Percentiles rank a stretch among this genome's conserved stretches.
phyloP scores from a whole-genome alignment of 2,113 vertebrate genomes.

The Vidua chalybeata region DNA sequence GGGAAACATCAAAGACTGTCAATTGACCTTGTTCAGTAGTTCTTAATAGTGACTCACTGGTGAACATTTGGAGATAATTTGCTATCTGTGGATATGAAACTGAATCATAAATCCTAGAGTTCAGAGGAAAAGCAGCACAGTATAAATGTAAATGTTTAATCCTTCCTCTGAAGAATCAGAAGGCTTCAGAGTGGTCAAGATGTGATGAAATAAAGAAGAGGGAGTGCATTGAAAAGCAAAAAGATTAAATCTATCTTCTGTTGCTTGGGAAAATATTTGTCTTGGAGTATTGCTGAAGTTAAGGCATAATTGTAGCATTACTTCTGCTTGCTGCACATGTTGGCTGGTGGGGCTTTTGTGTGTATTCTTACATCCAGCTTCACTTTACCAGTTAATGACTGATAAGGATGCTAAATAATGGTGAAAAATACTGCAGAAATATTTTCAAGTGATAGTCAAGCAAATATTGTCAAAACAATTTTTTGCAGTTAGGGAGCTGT shows the following conservation, averaged over 20 bases:
- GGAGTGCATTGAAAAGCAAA: constrained; percentile 5
- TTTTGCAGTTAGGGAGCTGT: background rate
- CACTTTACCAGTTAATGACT: background rate
- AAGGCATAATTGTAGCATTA: background rate
- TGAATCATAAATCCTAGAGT: constrained; percentile 72
- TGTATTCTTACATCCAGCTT: background rate
- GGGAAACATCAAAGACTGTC: constrained; percentile 60
- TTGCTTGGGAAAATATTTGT: background rate
- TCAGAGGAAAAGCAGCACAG: constrained; percentile 57
- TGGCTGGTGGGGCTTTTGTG: background rate
- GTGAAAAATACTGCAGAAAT: background rate
- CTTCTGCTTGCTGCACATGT: background rate
- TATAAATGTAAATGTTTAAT: constrained; percentile 66
- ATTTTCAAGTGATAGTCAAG: background rate
- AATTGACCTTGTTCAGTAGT: constrained; percentile 69
- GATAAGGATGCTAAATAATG: background rate
- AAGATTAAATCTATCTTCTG: background rate
- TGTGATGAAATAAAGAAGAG: constrained; percentile 40
- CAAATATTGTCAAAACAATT: background rate
- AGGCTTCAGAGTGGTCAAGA: constrained; percentile 39
- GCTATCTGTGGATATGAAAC: constrained; percentile 73
- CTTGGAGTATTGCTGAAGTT: background rate
- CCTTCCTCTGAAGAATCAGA: constrained; percentile 44
- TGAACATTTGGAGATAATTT: constrained; percentile 80
- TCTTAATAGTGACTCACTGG: constrained; percentile 67